These are phyloP conservation scores for Thymelicus acteon DNA, from an alignment of 2,888 invertebrate genomes.

Conservation along the genomic window DNA sequence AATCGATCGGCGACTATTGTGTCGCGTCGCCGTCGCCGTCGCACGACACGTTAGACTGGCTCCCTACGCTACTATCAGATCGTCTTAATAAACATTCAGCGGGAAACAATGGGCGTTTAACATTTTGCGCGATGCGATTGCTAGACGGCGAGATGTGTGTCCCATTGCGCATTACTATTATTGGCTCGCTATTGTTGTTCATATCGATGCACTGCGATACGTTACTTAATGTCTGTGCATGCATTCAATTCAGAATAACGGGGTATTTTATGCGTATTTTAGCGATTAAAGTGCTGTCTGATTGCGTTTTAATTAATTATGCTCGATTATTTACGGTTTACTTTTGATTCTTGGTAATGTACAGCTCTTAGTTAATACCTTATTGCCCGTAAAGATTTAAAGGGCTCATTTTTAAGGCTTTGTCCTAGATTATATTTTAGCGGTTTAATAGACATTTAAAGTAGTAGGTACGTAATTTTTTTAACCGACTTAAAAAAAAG, in stretches of 20 bases:
- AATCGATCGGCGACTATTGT: constrained; percentile 78
- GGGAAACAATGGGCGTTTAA: constrained; percentile 77
- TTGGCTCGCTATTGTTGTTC: constrained; percentile 61
- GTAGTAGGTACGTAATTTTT: too few species aligned
- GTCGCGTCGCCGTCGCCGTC: constrained; percentile 48
- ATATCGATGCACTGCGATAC: constrained; percentile 37
- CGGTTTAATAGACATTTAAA: too few species aligned
- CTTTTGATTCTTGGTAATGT: too few species aligned
- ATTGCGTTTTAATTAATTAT: background rate
- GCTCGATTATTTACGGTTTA: background rate
- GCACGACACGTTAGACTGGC: constrained; percentile 75
- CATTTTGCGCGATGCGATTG: constrained; percentile 63
- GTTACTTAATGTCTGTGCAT: constrained; percentile 30
- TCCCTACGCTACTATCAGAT: constrained; percentile 79
- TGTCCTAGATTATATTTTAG: too few species aligned
- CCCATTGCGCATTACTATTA: constrained; percentile 60
- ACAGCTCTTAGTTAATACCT: too few species aligned
- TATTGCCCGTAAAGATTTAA: too few species aligned
- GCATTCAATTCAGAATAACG: constrained; percentile 29
- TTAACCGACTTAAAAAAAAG: too few species aligned
- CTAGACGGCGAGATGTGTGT: constrained; percentile 55
- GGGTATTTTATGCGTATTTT: constrained; percentile 16
- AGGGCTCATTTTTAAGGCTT: too few species aligned
- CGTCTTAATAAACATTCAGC: constrained; percentile 82
- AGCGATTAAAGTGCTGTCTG: constrained; percentile 25